phyloP scores from a whole-genome alignment of 2,113 vertebrate genomes.

The Pollimyrus isidori region DNA sequence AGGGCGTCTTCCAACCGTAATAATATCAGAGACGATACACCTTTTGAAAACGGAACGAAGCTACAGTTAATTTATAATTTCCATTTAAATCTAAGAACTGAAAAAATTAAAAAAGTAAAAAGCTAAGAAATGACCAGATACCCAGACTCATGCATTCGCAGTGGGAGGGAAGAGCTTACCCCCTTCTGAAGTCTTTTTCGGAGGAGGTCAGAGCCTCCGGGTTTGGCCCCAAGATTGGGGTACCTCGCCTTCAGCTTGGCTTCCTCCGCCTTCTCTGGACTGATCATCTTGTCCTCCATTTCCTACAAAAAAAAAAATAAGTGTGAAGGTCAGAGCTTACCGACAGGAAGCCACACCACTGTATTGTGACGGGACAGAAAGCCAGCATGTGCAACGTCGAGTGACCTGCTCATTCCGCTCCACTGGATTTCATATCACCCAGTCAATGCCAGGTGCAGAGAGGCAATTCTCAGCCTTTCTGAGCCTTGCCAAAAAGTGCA shows the following conservation, averaged over 20 bases:
- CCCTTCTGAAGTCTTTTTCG: constrained; percentile 95
- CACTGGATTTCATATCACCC: neutral
- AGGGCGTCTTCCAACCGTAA: neutral
- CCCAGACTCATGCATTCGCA: neutral
- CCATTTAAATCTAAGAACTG: too few relatives aligned
- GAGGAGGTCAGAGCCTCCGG: constrained; percentile 88
- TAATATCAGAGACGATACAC: neutral
- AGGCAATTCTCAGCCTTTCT: neutral
- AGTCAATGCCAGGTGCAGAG: neutral
- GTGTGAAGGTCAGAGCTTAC: neutral
- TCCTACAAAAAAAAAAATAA: constrained; percentile 64
- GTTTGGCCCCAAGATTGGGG: constrained; percentile 83
- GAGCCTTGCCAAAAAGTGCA: neutral
- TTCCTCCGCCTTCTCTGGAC: constrained; percentile 92
- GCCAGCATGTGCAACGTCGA: neutral
- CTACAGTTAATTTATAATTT: too few relatives aligned
- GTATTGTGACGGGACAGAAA: neutral
- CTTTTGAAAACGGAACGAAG: neutral
- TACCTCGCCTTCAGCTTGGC: constrained; percentile 91
- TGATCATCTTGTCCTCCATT: constrained; percentile 91
- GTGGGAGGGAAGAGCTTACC: constrained; percentile 56
- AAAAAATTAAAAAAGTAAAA: neutral
- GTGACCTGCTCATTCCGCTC: neutral
- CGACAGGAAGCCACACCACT: neutral
- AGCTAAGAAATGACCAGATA: neutral